These are phyloP conservation scores for Tympanuchus pallidicinctus DNA, from an alignment of 2,113 vertebrate genomes.

Conservation along the genomic window DNA sequence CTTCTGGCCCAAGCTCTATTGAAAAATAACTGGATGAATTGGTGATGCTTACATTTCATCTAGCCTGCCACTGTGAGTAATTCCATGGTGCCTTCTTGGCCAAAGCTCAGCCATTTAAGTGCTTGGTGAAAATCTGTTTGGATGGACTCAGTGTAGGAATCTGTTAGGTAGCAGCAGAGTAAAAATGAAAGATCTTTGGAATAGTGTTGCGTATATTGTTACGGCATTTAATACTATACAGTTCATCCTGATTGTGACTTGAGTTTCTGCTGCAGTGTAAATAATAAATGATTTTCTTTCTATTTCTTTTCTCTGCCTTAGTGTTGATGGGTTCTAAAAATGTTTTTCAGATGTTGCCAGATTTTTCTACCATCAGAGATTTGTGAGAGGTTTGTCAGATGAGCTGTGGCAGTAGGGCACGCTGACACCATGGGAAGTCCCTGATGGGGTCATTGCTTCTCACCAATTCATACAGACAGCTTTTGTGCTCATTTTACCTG, in stretches of 20 bases:
- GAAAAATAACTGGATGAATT: constrained; percentile 69
- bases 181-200: constrained; percentile 4
- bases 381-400: neutral
- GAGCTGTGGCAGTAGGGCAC: neutral
- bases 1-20: constrained; percentile 40
- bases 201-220: neutral
- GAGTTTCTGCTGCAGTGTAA: neutral
- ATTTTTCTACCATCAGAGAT: neutral
- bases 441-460: neutral
- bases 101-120: constrained; percentile 35
- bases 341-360: neutral
- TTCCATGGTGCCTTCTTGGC: constrained; percentile 30
- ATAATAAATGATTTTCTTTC: neutral
- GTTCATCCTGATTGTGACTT: neutral
- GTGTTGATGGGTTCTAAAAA: neutral
- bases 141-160: neutral
- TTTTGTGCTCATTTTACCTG: neutral
- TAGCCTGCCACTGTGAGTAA: constrained; percentile 49
- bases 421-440: rapidly evolving
- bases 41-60: constrained; percentile 65
- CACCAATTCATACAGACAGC: neutral
- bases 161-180: neutral
- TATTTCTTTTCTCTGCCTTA: neutral
- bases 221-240: neutral
- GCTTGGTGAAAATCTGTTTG: constrained; percentile 40